These are phyloP conservation scores for Platerodrilus igneus DNA, from an alignment of 2,888 invertebrate species.

Conservation along the genomic window DNA sequence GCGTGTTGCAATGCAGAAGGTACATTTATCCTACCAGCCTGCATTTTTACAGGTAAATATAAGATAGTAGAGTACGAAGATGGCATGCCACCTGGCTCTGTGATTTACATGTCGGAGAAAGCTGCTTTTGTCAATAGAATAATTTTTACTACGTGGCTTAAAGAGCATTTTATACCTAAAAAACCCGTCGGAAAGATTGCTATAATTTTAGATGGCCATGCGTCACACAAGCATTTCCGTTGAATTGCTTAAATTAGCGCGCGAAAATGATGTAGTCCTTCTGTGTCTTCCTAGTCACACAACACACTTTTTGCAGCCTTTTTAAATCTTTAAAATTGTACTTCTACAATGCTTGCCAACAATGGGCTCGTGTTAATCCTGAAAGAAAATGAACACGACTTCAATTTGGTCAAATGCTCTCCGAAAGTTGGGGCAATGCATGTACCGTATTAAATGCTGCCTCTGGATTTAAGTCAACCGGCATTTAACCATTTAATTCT, in stretches of 20 bases:
- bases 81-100: slow-evolving; percentile 23
- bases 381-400: slow-evolving; percentile 15
- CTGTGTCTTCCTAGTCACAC: slow-evolving; percentile 9
- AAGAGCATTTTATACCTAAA: slow-evolving; percentile 24
- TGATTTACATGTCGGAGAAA: slow-evolving; percentile 32
- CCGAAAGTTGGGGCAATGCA: slow-evolving; percentile 18
- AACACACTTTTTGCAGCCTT: slow-evolving; percentile 7
- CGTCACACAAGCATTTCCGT: slow-evolving; percentile 11
- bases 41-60: slow-evolving; percentile 31
- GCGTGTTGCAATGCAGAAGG: slow-evolving; percentile 39
- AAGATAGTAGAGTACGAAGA: slow-evolving; percentile 27
- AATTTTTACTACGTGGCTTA: slow-evolving; percentile 31
- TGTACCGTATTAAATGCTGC: slow-evolving; percentile 20
- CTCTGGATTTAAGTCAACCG: no score
- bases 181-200: slow-evolving; percentile 15
- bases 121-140: slow-evolving; percentile 31
- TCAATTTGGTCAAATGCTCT: slow-evolving; percentile 16
- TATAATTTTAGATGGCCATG: slow-evolving; percentile 17
- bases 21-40: slow-evolving; percentile 29
- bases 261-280: slow-evolving; percentile 9
- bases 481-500: no score
- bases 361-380: slow-evolving; percentile 12
- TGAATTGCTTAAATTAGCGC: slow-evolving; percentile 12
- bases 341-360: slow-evolving; percentile 15
- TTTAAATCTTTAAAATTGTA: slow-evolving; percentile 8